These are phyloP conservation scores for Mycteria americana DNA, from an alignment of 2,797 vertebrate genomes.

Conservation along the genomic window DNA sequence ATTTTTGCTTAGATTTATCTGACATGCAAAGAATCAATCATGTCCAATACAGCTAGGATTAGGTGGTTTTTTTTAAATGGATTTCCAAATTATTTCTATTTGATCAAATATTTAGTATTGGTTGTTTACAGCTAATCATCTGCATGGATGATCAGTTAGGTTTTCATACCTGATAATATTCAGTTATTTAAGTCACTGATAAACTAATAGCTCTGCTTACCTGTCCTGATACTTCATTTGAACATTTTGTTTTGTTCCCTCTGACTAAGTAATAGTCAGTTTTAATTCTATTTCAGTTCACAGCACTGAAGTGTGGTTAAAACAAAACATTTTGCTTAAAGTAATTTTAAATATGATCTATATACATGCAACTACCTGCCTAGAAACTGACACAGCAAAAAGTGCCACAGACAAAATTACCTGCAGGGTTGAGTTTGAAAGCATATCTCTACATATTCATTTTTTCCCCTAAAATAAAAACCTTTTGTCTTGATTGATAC, in stretches of 20 bases:
- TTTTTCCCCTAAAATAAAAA: not conserved
- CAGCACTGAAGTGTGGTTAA: not conserved
- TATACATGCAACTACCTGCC: not conserved
- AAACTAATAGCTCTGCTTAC: not conserved
- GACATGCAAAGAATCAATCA: not conserved
- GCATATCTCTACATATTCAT: not conserved
- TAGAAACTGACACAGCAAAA: not conserved
- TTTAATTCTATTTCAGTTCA: not conserved
- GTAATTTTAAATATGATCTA: fast-evolving
- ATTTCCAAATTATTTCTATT: not conserved
- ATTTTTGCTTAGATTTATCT: not conserved
- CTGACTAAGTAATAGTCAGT: not conserved
- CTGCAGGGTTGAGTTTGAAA: not conserved
- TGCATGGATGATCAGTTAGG: not conserved
- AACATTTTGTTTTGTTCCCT: not conserved
- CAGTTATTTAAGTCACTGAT: not conserved
- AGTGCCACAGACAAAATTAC: not conserved
- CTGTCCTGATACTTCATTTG: not conserved
- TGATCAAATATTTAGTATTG: not conserved
- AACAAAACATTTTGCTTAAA: not conserved
- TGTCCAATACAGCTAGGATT: not conserved
- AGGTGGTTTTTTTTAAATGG: fast-evolving
- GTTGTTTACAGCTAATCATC: not conserved
- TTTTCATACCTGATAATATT: not conserved
- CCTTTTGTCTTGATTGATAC: not conserved